Evolutionary conservation across 2,888 invertebrate genomes (phyloP), one percentile per base, ranked within the genome.

Genomic region (Pandemis corylana): DNA sequence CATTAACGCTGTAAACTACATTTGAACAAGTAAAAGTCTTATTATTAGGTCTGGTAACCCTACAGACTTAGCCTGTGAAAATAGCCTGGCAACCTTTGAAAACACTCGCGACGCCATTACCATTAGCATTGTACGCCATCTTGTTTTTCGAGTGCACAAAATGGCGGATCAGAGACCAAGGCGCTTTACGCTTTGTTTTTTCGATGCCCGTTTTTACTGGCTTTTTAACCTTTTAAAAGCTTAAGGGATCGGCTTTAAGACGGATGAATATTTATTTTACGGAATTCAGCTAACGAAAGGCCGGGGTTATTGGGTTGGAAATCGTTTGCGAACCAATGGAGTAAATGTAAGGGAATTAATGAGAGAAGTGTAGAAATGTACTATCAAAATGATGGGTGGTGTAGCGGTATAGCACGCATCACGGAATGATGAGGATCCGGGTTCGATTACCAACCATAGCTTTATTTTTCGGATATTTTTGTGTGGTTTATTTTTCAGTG

Each of bases 51-150:
- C 12, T 12, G 46, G 12, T 46, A 12, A 12, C 46, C 12, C 12
- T 12, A n/a, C n/a, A 51, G 51, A 51, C 51, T 51, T 51, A 36
- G 51, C 59, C 20, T 28, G 59, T 20, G 5, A 59, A 59, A 28
- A 59, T 28, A 15, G 51, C 51, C 5, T 49, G 10, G 41, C 41
- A n/a, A 53, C 6, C 67, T 28, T 67, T 53, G 2, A 53, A 67
- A 67, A 67, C 67, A 67, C 67, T 49, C 13, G 20, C 20, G 28
- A 64, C 49, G 76, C 78, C 77, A 78, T 78, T 78, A 69, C 78
- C 77, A 78, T 78, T 78, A 69, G 68, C 67, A 78, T 79, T 77
- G 75, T 49, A 76, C 76, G 79, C 81, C 81, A 81, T 81, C 74
- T 81, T 81, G 80, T 77, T 75, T 77, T 70, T 68, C 62, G 77